A percentile compares a stretch with the other conserved stretches of the same genome.
These are phyloP conservation scores for Zaprionus inermis DNA, from an alignment of 1,140 invertebrate species.

Conservation along the genomic window DNA sequence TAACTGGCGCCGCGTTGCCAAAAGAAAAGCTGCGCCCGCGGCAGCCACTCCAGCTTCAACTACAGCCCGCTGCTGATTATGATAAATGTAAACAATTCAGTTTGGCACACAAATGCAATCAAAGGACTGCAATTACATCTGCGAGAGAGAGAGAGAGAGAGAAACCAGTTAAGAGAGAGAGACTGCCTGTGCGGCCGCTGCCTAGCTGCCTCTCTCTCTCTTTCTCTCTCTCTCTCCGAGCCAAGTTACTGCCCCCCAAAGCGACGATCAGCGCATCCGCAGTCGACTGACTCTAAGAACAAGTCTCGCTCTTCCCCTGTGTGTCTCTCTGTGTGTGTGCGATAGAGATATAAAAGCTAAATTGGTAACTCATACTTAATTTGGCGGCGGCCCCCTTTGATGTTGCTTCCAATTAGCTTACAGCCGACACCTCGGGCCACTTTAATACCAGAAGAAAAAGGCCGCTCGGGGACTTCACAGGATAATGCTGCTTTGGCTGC, in stretches of 20 bases:
- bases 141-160: slow-evolving; percentile 25
- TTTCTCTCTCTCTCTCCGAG: neutral
- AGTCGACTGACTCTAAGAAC: slow-evolving; percentile 30
- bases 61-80: slow-evolving; percentile 63
- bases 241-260: slow-evolving; percentile 45
- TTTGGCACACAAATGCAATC: slow-evolving; percentile 78
- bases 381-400: slow-evolving; percentile 83
- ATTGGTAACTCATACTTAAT: slow-evolving; percentile 84
- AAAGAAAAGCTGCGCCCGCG: slow-evolving; percentile 62
- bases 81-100: slow-evolving; percentile 81
- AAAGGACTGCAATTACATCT: slow-evolving; percentile 79
- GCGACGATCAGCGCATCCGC: slow-evolving; percentile 52
- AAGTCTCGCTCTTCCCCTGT: slow-evolving; percentile 19
- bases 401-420: slow-evolving; percentile 84
- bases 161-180: slow-evolving; percentile 58
- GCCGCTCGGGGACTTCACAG: slow-evolving; percentile 33
- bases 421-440: slow-evolving; percentile 82
- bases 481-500: slow-evolving; percentile 19
- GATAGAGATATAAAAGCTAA: slow-evolving; percentile 84
- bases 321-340: slow-evolving; percentile 45
- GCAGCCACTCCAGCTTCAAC: slow-evolving; percentile 49
- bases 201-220: neutral
- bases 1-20: slow-evolving; percentile 69
- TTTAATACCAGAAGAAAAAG: slow-evolving; percentile 35
- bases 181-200: slow-evolving; percentile 25